Evolutionary conservation across 2,888 invertebrate species (phyloP).

Genomic region (Lasioglossum figueresi): DNA sequence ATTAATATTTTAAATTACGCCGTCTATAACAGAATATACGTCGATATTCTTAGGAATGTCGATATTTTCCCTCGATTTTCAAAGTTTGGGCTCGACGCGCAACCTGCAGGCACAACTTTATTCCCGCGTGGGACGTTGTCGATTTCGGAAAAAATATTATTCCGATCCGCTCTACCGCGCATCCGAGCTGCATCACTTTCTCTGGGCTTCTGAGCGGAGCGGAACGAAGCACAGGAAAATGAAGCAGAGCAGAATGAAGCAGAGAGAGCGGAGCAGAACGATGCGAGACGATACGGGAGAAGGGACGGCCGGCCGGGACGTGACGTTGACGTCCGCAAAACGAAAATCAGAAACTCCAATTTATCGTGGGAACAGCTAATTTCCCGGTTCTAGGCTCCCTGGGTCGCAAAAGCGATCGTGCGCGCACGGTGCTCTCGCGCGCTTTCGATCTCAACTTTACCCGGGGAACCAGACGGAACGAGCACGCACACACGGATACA

Average conservation of each 20-base stretch:
- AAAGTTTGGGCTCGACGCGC: too few species aligned
- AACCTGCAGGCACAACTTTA: too few species aligned
- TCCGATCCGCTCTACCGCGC: neutral
- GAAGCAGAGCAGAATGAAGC: neutral
- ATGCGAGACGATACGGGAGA: slow-evolving; percentile 14
- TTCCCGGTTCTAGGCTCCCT: slow-evolving; percentile 60
- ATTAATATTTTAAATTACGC: too few species aligned
- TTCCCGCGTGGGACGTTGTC: too few species aligned
- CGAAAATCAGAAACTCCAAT: slow-evolving; percentile 75
- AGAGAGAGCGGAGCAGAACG: neutral
- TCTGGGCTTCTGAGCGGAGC: too few species aligned
- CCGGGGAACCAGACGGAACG: neutral
- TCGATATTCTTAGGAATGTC: too few species aligned
- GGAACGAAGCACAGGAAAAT: too few species aligned
- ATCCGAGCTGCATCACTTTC: too few species aligned
- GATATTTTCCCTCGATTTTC: too few species aligned
- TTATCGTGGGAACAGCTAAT: slow-evolving; percentile 74
- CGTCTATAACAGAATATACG: too few species aligned
- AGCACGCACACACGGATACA: neutral
- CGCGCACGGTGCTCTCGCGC: neutral
- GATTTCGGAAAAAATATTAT: too few species aligned
- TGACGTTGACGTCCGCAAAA: slow-evolving; percentile 75
- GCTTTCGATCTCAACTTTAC: slow-evolving; percentile 7
- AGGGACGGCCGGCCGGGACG: slow-evolving; percentile 67
- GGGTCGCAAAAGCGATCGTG: slow-evolving; percentile 8